phyloP scores from a whole-genome alignment of 2,888 invertebrate genomes.

The Phania funesta region DNA sequence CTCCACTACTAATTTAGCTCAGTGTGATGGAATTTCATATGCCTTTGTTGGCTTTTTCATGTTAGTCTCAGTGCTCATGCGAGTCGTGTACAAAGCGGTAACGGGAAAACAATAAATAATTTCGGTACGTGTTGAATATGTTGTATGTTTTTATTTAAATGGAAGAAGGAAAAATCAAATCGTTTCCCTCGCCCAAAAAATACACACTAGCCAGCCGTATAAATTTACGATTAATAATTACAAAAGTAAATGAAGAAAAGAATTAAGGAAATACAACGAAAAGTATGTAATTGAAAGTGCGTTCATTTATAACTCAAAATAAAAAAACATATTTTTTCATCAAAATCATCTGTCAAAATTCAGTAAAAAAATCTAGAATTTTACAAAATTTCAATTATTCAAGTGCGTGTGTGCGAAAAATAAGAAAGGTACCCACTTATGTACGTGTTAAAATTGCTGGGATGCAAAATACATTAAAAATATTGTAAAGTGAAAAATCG shows the following conservation, averaged over 20 bases:
- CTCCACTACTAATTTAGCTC: not conserved
- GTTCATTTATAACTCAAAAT: constrained; percentile 35
- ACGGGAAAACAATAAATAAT: constrained; percentile 26
- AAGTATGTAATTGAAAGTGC: constrained; percentile 36
- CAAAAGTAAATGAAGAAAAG: constrained; percentile 49
- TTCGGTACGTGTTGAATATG: constrained; percentile 54
- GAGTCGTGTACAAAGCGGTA: constrained; percentile 53
- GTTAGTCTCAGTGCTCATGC: constrained; percentile 63
- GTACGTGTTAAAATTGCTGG: constrained; percentile 5
- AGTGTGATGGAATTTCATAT: constrained; percentile 59
- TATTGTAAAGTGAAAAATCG: constrained; percentile 56
- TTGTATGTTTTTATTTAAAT: constrained; percentile 25
- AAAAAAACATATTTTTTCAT: constrained; percentile 6
- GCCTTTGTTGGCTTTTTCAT: constrained; percentile 3
- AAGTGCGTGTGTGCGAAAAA: not conserved
- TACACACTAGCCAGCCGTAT: constrained; percentile 38
- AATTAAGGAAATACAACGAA: constrained; percentile 39
- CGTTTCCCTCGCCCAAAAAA: constrained; percentile 57
- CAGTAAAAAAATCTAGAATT: constrained; percentile 31
- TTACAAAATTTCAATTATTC: not conserved
- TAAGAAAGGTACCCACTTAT: not conserved
- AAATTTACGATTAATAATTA: not conserved
- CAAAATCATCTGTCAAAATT: constrained; percentile 52
- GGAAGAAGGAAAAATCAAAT: constrained; percentile 48
- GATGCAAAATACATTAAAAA: constrained; percentile 25